phyloP scores from a whole-genome alignment of 1,140 invertebrate genomes.

The Heliconius nattereri region DNA sequence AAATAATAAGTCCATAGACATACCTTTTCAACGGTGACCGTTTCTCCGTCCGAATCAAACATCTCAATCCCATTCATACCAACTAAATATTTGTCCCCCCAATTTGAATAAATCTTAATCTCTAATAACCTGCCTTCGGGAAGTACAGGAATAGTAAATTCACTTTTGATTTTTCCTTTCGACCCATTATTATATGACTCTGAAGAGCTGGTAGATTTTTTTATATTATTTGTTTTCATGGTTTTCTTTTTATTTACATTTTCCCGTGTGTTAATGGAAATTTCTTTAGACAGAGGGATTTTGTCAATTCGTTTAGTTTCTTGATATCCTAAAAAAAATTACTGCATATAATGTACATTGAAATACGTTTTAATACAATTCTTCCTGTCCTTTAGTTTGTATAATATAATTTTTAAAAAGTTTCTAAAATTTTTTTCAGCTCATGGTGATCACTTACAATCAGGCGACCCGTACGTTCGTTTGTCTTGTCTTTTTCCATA shows the following conservation, averaged over 20 bases:
- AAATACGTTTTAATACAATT: no score
- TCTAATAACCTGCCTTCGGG: slow-evolving; percentile 85
- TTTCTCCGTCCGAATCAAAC: slow-evolving; percentile 85
- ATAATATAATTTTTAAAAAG: no score
- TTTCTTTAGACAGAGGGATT: slow-evolving; percentile 42
- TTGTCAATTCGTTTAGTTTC: slow-evolving; percentile 42
- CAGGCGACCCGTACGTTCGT: no score
- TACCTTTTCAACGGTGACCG: slow-evolving; percentile 82
- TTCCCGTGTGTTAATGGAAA: slow-evolving; percentile 37
- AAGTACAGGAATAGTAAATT: slow-evolving; percentile 86
- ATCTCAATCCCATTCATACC: slow-evolving; percentile 91
- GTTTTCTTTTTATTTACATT: slow-evolving; percentile 34
- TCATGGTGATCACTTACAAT: no score
- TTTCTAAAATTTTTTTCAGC: no score
- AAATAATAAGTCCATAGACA: neutral
- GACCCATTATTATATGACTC: slow-evolving; percentile 10
- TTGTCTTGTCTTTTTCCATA: no score
- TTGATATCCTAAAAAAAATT: slow-evolving; percentile 48
- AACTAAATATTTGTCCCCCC: slow-evolving; percentile 92
- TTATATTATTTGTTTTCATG: slow-evolving; percentile 40
- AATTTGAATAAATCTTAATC: slow-evolving; percentile 88
- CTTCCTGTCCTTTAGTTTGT: no score
- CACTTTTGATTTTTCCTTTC: slow-evolving; percentile 53
- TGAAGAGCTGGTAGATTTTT: slow-evolving; percentile 49
- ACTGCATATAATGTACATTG: no score